phyloP scores from a whole-genome alignment of 2,797 vertebrate genomes.

The Calcarius lapponicus region DNA sequence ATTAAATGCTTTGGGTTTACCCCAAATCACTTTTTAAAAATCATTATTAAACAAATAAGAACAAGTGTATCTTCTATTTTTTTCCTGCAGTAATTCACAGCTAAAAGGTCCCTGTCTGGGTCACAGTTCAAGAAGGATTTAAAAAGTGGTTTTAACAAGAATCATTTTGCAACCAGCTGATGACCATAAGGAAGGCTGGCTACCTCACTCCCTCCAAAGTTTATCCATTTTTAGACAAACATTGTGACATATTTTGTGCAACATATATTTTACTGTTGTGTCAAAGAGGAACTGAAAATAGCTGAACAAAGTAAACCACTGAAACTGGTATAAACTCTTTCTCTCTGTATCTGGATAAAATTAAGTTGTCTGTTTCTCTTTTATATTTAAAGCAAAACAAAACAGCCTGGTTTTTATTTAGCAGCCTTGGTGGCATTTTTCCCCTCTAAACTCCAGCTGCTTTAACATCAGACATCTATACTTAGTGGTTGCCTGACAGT shows the following conservation, averaged over 20 bases:
- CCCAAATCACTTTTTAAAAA: background rate
- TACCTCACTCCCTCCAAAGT: background rate
- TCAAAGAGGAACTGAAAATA: slow-evolving; percentile 14
- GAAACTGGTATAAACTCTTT: background rate
- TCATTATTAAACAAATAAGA: background rate
- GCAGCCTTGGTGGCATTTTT: background rate
- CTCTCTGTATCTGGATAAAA: background rate
- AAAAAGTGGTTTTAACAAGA: background rate
- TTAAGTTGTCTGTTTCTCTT: background rate
- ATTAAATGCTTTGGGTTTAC: background rate
- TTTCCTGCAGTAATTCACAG: background rate
- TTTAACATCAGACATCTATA: background rate
- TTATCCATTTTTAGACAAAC: background rate
- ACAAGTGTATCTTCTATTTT: background rate
- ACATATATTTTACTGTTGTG: background rate
- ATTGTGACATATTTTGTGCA: background rate
- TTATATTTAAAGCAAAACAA: background rate
- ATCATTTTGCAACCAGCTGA: background rate
- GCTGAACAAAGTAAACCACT: background rate
- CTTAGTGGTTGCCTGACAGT: background rate
- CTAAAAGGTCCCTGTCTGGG: background rate
- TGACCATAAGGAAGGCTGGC: background rate
- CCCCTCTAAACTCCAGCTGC: background rate
- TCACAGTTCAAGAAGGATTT: background rate
- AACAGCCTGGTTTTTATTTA: background rate